Conservation (phyloP, 2,797 vertebrate genomes). For the Cossypha polioptera region DNA sequence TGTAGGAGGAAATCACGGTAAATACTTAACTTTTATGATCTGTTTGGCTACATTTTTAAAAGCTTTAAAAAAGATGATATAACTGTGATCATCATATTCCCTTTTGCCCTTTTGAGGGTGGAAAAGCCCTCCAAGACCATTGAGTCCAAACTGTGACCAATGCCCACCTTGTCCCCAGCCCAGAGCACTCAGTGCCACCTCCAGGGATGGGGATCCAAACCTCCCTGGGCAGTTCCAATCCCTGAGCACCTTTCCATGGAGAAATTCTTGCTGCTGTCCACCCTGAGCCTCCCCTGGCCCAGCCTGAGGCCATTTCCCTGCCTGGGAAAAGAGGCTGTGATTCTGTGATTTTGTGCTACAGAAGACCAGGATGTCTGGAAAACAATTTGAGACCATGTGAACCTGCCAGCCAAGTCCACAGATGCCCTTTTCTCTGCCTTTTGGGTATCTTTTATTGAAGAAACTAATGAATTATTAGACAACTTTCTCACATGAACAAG, state of each 20-base stretch:
- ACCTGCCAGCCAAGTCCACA: neutral
- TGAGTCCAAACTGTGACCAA: too few species aligned
- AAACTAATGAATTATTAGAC: constrained; percentile 56
- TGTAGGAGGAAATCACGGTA: neutral
- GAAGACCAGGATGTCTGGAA: neutral
- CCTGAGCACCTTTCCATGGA: neutral
- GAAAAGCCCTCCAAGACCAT: too few species aligned
- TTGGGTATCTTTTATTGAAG: constrained; percentile 42
- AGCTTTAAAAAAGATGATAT: neutral
- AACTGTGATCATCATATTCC: neutral
- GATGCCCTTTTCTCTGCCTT: constrained; percentile 7
- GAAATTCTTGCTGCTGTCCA: neutral
- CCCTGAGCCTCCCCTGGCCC: neutral
- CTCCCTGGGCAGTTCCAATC: neutral
- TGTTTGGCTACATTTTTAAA: constrained; percentile 15
- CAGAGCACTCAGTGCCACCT: neutral
- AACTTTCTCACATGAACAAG: constrained; percentile 16
- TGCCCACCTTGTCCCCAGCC: too few species aligned
- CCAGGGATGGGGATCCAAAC: neutral
- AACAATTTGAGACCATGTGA: neutral
- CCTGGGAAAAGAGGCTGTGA: neutral
- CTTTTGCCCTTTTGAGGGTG: too few species aligned
- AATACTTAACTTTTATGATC: constrained; percentile 32
- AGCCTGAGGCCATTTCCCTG: neutral
- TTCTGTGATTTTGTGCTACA: neutral